phyloP scores from a whole-genome alignment of 2,113 vertebrate species.

The Maylandia zebra region DNA sequence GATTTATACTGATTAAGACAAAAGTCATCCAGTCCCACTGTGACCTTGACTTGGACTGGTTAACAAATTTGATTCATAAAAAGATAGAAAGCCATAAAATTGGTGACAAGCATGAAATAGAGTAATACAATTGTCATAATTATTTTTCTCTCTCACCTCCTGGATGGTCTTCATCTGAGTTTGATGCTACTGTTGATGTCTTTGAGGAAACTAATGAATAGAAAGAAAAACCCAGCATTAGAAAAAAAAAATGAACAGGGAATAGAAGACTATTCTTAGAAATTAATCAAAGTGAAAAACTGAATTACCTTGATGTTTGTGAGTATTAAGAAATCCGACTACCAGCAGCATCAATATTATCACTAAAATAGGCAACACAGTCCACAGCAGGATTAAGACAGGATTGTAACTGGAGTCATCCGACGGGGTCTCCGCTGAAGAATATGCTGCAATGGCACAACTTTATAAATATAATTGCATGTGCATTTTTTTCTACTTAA shows the following conservation, averaged over 20 bases:
- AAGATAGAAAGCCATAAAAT: not conserved
- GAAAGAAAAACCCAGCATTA: not conserved
- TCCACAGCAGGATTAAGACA: accelerated
- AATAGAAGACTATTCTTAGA: accelerated
- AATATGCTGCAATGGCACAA: accelerated
- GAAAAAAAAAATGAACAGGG: not conserved
- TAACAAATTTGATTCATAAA: not conserved
- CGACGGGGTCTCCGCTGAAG: accelerated
- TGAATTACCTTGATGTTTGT: not conserved
- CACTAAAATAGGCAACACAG: accelerated
- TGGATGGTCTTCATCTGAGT: accelerated
- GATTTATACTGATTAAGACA: accelerated
- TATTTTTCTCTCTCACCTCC: accelerated
- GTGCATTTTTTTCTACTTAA: too few relatives aligned
- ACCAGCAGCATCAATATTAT: accelerated
- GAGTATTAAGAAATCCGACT: accelerated
- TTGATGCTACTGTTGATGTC: accelerated
- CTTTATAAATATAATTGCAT: too few relatives aligned
- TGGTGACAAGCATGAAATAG: accelerated
- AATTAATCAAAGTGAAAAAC: not conserved
- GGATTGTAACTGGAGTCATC: accelerated
- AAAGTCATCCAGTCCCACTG: not conserved
- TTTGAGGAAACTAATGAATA: not conserved
- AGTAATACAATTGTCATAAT: accelerated
- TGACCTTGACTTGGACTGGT: not conserved